A percentile compares a stretch with the other conserved stretches of the same genome.
These are phyloP conservation scores for Nylanderia fulva DNA, from an alignment of 1,140 invertebrate genomes.

Conservation along the genomic window DNA sequence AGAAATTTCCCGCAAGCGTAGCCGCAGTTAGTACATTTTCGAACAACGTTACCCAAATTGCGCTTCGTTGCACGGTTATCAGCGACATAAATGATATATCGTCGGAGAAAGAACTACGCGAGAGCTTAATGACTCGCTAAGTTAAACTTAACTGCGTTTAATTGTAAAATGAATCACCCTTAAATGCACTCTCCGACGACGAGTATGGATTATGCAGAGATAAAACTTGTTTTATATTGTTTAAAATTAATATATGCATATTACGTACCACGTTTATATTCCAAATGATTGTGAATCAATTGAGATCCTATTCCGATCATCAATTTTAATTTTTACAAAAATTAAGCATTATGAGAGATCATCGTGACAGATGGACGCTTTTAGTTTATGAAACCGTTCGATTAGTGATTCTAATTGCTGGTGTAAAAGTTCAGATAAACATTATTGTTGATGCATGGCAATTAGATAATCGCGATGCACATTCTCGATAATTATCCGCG, in stretches of 20 bases:
- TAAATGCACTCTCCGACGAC: background rate
- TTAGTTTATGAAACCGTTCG: background rate
- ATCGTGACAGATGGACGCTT: background rate
- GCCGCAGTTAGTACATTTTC: background rate
- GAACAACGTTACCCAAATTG: slow-evolving; percentile 40
- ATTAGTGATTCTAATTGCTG: slow-evolving; percentile 20
- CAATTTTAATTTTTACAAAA: background rate
- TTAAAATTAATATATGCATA: background rate
- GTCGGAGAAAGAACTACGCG: slow-evolving; percentile 12
- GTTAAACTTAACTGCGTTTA: slow-evolving; percentile 55
- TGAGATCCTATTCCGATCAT: background rate
- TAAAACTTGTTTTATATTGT: background rate
- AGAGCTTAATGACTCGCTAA: slow-evolving; percentile 50
- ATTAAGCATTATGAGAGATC: slow-evolving; percentile 4
- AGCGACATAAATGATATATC: slow-evolving; percentile 54
- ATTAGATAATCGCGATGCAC: background rate
- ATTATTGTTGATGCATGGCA: background rate
- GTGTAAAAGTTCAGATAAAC: background rate
- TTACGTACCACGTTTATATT: background rate
- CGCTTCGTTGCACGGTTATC: slow-evolving; percentile 30
- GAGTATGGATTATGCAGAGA: background rate
- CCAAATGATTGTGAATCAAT: background rate
- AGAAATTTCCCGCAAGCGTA: background rate
- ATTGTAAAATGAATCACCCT: slow-evolving; percentile 52
- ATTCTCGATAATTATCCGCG: slow-evolving; percentile 12